phyloP scores from a whole-genome alignment of 2,888 invertebrate genomes.

The Agrochola litura region DNA sequence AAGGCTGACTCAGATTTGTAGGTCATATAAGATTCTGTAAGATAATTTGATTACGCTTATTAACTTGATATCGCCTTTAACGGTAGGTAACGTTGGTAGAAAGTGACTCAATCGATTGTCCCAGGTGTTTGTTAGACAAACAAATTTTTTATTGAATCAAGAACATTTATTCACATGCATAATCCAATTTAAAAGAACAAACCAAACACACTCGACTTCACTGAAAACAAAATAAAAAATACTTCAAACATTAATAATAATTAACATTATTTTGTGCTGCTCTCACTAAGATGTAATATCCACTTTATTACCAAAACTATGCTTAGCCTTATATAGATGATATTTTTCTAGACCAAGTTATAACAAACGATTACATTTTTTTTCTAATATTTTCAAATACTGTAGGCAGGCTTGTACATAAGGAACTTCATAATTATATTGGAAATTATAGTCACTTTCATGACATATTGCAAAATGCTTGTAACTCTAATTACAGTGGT shows the following conservation, averaged over 20 bases:
- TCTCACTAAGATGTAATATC: slow-evolving; percentile 66
- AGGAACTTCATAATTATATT: slow-evolving; percentile 48
- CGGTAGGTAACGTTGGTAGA: slow-evolving; percentile 27
- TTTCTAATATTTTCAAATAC: slow-evolving; percentile 49
- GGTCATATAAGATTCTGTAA: background rate
- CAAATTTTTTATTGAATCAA: slow-evolving; percentile 78
- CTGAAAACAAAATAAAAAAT: slow-evolving; percentile 81
- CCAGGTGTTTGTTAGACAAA: slow-evolving; percentile 70
- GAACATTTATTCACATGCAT: slow-evolving; percentile 90
- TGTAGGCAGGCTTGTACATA: slow-evolving; percentile 48
- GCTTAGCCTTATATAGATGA: background rate
- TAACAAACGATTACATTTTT: slow-evolving; percentile 39
- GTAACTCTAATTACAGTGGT: slow-evolving; percentile 19
- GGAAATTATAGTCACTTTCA: slow-evolving; percentile 31
- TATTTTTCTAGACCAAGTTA: slow-evolving; percentile 18
- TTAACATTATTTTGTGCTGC: slow-evolving; percentile 77
- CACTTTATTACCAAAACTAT: slow-evolving; percentile 31
- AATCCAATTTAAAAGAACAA: slow-evolving; percentile 85
- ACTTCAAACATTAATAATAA: slow-evolving; percentile 77
- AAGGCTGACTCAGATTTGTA: background rate
- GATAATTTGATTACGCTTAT: background rate
- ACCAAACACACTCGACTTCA: slow-evolving; percentile 88
- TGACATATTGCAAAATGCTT: slow-evolving; percentile 44
- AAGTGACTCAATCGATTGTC: slow-evolving; percentile 17
- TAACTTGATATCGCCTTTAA: background rate